A percentile compares a stretch with the other conserved stretches of the same genome.
Evolutionary conservation across 2,888 invertebrate species (phyloP).

Genomic region (Ophion obscuratus): DNA sequence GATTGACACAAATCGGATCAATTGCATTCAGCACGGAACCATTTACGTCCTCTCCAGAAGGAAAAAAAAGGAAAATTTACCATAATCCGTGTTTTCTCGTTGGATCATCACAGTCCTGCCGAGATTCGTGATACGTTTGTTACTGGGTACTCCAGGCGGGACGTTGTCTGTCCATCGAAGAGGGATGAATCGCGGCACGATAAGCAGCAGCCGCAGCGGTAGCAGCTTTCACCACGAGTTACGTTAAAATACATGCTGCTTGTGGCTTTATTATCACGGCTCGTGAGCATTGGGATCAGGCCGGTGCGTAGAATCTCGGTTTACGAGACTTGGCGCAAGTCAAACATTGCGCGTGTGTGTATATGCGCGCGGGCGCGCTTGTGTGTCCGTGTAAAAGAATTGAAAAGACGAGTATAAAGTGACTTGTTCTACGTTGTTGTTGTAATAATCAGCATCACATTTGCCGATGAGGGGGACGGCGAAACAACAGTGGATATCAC

Average conservation of each 20-base stretch:
- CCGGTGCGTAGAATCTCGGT: constrained; percentile 42
- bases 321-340: constrained; percentile 48
- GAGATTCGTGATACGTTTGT: constrained; percentile 69
- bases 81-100: constrained; percentile 78
- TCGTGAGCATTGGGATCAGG: constrained; percentile 67
- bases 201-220: constrained; percentile 40
- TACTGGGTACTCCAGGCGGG: constrained; percentile 24
- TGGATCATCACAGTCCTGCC: constrained; percentile 78
- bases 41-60: neutral
- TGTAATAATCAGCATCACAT: constrained; percentile 46
- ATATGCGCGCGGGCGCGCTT: neutral
- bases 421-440: constrained; percentile 22
- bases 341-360: neutral
- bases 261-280: constrained; percentile 65
- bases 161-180: constrained; percentile 15
- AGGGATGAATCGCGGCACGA: constrained; percentile 44
- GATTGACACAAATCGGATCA: no score
- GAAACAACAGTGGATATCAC: constrained; percentile 19
- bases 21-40: neutral
- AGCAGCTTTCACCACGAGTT: constrained; percentile 43
- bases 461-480: constrained; percentile 24
- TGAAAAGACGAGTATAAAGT: constrained; percentile 26
- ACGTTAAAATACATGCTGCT: constrained; percentile 59
- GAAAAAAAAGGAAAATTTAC: constrained; percentile 68
- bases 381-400: neutral